Base-by-base conservation (phyloP, 2,888 invertebrate genomes). In the Sialis lutaria region DNA sequence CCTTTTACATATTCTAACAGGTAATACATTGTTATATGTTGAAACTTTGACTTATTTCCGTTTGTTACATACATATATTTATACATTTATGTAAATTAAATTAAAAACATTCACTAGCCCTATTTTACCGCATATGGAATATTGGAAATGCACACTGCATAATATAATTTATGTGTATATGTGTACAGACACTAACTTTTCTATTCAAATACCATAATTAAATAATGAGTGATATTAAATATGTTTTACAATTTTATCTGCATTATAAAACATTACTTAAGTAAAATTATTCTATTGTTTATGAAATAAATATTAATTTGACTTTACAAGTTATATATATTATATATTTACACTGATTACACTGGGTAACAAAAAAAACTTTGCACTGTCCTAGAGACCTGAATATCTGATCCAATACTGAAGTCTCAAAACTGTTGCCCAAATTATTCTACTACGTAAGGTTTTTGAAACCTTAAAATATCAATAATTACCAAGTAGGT, bases 91-190 rank as follows among this genome's bases (percentile, higher is more conserved):
- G 60, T 57, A 59, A 60, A 61, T 58, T 57, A 58, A 56, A 54
- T 61, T 60, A 60, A 59, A 63, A 57, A 62, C 61, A 61, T 60
- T 63, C 63, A 63, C 64, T 64, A 64, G 63, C 63, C 63, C 61
- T 63, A 63, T 59, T 56, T 60, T 59, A 59, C 61, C 42, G 47
- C 42, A 47, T 47, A 55, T 58, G 63, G 62, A 64, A 64, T 64
- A 61, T 60, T 61, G 60, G 58, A 60, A 60, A 60, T 61, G 59
- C 60, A 57, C 56, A 54, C 54, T 54, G 56, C 55, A 55, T 54
- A 52, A 46, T 46, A 45, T 34, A 34, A 13, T 34, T 13, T 45
- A 44, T 46, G 22, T 22, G 22, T 22, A 22, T 22, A 10, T 32
- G 10, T 10, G 32, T 35, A 47, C 42, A 47, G 42, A 47, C 47